Evolutionary conservation across 2,888 invertebrate species (phyloP), one percentile per base, ranked within the genome.

Genomic region (Caenorhabditis sulstoni): DNA sequence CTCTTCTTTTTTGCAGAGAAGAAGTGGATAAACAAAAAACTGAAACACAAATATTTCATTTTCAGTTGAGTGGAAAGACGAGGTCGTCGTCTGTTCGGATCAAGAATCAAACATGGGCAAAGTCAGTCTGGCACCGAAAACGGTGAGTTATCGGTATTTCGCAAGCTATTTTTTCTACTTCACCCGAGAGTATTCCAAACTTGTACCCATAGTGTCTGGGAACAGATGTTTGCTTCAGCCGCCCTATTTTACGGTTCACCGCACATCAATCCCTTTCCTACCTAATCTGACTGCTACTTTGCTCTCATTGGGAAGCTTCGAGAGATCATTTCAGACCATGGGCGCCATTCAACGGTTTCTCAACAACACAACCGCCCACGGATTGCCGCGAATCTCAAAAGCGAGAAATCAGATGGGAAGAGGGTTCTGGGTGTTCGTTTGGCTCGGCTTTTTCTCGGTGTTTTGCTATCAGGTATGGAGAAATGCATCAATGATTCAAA

Each of bases 341-440:
- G 66, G 50, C 16, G 80, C 81, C 3, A 49, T 81, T 18, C 52
- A 68, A 16, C 75, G 81, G n/a, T 83, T 83, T 50, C 37, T 81
- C 39, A 61, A 64, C 44, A 82, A 82, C 39, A 84, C 84, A 11
- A 84, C 84, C 2, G 80, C 84, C 14, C 84, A 84, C 52, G 84
- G 84, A 22, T 62, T 84, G 49, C 82, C 84, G 12, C 39, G 82
- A 47, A 81, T 82, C 3, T 67, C 67, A 0, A 76, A 73, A 55
- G 81, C 81, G 20, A 29, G 81, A 22, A 81, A 81, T 73, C 64
- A 73, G 9, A 45, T 50, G 50, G 81, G 81, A 23, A 71, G 50
- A 47, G 55, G 29, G 9, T 81, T 79, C 39, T 79, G 82, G 82
- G 61, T 77, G 11, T 20, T 70, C 22, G 75, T 81, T 0, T 81